Base-by-base conservation (phyloP, 1,140 invertebrate genomes). In the Hermetia illucens region DNA sequence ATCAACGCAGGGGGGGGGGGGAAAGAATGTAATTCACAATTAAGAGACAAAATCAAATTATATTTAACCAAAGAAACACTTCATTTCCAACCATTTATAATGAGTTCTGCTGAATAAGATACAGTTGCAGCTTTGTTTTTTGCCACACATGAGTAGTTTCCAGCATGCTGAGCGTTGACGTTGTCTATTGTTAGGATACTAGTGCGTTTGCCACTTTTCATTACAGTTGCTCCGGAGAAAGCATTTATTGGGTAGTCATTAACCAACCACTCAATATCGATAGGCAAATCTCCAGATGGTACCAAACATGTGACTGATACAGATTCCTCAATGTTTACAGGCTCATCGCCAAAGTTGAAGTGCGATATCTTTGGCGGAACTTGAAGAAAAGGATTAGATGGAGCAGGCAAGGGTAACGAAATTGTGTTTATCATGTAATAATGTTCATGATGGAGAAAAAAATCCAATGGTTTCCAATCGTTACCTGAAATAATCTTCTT, bases 71-170 rank as follows among this genome's bases (percentile, higher is more conserved):
- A 30, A 27, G 25, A 36, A 13, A 36, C 29, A 21, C 27, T 77
- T 75, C 75, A 24, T 19, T 17, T 56, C 52, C 44, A 75, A 87
- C 83, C 83, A 63, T 86, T 79, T 37, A 88, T 80, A 50, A 74
- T 66, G 47, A 87, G 60, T 34, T 66, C 57, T 18, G 79, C 75
- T 9, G 77, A 74, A 53, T 77, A 75, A 42, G 71, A 72, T 20
- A 70, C 70, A 15, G 67, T 70, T 32, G 79, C 79, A 25, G 78
- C 80, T 30, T 61, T 62, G 59, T 90, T 91, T 45, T 70, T 75
- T 13, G 82, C 86, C 15, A 70, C 68, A 51, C 83, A 85, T 16
- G 77, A 81, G 48, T 82, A 84, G 54, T 82, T 79, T 27, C 82
- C 82, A 44, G 72, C 73, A 61, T 82, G 76, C 41, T 70, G 66